Base-by-base conservation (phyloP, 1,140 invertebrate genomes). In the Nixonia krombeini region DNA sequence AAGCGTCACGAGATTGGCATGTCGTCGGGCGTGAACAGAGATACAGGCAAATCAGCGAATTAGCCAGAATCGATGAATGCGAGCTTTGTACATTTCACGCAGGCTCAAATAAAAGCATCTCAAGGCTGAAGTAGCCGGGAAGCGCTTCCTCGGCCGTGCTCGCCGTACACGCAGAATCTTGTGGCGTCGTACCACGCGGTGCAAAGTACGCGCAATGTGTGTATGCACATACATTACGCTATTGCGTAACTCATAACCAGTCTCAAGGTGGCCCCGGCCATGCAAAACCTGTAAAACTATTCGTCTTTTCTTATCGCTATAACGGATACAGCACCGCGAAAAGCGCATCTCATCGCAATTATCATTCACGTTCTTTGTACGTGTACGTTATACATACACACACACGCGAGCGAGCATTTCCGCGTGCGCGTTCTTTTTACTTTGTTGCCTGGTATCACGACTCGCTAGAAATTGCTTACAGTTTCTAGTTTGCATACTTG, bases 211-310 rank as follows among this genome's bases (percentile, higher is more conserved):
- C 31, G 33, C 41, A 41, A 40, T 25, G 23, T 51, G 45, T 21
- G 23, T 51, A 50, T 21, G 40, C 57, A 53, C 46, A 51, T 53
- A 57, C 64, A 55, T 59, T 67, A 49, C 51, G 56, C 47, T 56
- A 56, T 67, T 67, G 56, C 63, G 64, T 68, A 68, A 68, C 64
- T 18, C 21, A 42, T 61, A 68, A 68, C 64, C 44, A 69, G 65
- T 44, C 46, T 53, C 55, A 69, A 63, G 53, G 28, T 55, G 59
- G 44, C 31, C 31, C 10, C 46, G 41, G 37, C 25, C 50, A 55
- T 55, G 45, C 28, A 35, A 59, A 52, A 44, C 38, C 8, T 12
- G 31, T 40, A n/a, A 56, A 51, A 38, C 46, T 37, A 55, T 40
- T 41, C 15, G 21, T 56, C n/a, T n/a, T 51, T 56, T 65, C 41